Evolutionary conservation across 64 coral and sea anemone species (phyloP).

Genomic region (Porites australiensis): DNA sequence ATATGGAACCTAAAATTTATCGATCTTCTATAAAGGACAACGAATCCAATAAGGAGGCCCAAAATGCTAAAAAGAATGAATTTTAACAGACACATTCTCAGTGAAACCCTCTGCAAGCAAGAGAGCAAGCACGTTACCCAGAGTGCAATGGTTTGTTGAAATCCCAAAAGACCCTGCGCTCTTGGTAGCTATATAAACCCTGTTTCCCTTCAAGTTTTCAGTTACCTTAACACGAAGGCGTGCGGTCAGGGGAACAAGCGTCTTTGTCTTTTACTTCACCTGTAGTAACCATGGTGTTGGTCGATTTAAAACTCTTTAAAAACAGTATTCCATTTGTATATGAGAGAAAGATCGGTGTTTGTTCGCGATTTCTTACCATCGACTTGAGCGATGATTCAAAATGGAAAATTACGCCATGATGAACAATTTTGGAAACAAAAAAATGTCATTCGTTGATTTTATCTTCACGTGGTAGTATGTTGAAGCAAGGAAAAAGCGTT

Average conservation of each 20-base stretch:
- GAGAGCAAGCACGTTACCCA: background rate
- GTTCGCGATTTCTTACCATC: background rate
- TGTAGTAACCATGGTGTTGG: background rate
- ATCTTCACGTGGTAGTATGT: slow-evolving; percentile 16
- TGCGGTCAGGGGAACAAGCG: background rate
- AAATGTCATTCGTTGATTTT: background rate
- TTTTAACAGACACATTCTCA: slow-evolving; percentile 21
- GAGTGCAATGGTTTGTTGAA: slow-evolving; percentile 32
- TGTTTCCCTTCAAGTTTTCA: background rate
- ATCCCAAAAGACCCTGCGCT: slow-evolving; percentile 16
- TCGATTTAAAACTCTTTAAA: background rate
- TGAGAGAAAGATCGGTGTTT: background rate
- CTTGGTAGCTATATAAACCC: background rate
- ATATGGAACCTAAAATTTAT: slow-evolving; percentile 65
- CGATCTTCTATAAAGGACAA: slow-evolving; percentile 65
- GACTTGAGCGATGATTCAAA: background rate
- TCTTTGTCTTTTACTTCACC: background rate
- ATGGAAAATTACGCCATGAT: background rate
- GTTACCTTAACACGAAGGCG: background rate
- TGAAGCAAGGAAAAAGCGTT: background rate
- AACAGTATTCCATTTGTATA: background rate
- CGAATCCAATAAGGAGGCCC: slow-evolving; percentile 13
- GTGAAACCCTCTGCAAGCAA: no score
- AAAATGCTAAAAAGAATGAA: slow-evolving; percentile 26
- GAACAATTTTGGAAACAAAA: background rate